Conservation (phyloP, 2,113 vertebrate genomes). For the Plecturocebus donacophilus region DNA sequence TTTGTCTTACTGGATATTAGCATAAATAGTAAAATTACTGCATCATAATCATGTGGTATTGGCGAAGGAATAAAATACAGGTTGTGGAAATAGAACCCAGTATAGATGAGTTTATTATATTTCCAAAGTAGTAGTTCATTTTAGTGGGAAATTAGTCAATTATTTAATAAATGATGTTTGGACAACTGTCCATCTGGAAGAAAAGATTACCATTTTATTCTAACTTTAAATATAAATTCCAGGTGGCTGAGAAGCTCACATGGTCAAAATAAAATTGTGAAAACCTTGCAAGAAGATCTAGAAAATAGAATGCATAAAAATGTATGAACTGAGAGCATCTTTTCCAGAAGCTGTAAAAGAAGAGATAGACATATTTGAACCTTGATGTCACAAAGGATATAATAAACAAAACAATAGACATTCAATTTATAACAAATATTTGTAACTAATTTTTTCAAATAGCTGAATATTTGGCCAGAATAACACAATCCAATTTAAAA, state of each 20-base stretch:
- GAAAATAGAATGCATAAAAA: neutral
- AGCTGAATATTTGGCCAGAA: neutral
- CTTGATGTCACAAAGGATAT: neutral
- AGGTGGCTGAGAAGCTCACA: neutral
- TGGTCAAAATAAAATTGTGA: neutral
- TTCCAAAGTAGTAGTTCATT: neutral
- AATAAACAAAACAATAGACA: neutral
- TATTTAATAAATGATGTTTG: neutral
- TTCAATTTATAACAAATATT: neutral
- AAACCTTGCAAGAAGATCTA: neutral
- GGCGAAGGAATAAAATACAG: neutral
- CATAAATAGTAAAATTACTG: neutral
- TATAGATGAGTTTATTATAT: neutral
- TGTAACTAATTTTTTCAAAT: neutral
- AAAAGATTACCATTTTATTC: neutral
- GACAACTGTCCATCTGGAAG: neutral
- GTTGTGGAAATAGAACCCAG: neutral
- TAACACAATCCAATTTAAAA: neutral
- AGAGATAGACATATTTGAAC: neutral
- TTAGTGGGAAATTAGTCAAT: neutral
- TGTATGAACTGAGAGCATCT: neutral
- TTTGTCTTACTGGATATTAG: neutral
- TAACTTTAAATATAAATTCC: neutral
- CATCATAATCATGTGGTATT: neutral
- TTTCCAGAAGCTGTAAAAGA: neutral